Evolutionary conservation across 2,888 invertebrate genomes (phyloP), one percentile per base, ranked within the genome.

Genomic region (Agrochola lota): DNA sequence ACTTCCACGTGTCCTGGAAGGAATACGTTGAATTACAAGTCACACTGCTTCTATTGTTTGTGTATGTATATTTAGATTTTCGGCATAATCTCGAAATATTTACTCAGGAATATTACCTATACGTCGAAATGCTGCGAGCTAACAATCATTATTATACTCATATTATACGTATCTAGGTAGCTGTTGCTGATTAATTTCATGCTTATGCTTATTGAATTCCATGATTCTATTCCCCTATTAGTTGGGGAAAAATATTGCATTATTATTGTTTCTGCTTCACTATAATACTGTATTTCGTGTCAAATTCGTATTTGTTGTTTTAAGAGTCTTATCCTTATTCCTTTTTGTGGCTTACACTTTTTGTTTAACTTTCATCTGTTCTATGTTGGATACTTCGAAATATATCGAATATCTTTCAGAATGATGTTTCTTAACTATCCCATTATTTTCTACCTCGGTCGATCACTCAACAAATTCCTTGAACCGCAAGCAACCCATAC

Each of bases 391-490:
- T 35, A 30, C 15, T 30, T 7, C 9, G 17, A 69, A 35, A 69
- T 15, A 43, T 15, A 43, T 43, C 20, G 6, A 63, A 63, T 43
- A 20, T 67, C 30, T 30, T 30, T 7, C 17, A 30, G 11, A 35
- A 8, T 20, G 8, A 35, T 20, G 17, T n/a, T 35, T 30, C 9
- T n/a, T n/a, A 23, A 17, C 20, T n/a, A n/a, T 77, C 20, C 11
- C 64, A 20, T 20, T 17, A 23, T n/a, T 35, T 57, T 9, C 26
- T 4, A 43, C 60, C 6, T 77, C 20, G 15, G 11, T 17, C n/a
- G 12, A 78, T 62, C 72, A 69, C 30, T 72, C 49, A 11, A 59
- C 62, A 55, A 30, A 67, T 63, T 60, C 26, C 30, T 46, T 35
- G 4, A 8, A 5, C 52, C 15, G 43, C 62, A 68, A 46, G 62